Base-by-base conservation (phyloP, 2,888 invertebrate species). In the Philaethria dido region DNA sequence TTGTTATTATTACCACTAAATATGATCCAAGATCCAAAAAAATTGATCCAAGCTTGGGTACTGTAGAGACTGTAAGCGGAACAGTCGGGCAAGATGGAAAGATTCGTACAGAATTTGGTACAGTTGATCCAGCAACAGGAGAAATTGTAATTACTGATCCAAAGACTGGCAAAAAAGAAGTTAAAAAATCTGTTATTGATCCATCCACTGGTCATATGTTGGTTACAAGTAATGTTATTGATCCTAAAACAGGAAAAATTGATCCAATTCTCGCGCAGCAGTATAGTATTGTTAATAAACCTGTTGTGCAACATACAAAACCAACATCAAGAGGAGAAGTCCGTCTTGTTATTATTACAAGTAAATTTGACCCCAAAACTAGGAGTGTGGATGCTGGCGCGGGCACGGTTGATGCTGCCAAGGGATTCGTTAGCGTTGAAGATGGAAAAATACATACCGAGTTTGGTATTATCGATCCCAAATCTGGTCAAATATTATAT, bases 51-150 rank as follows among this genome's bases (percentile, higher is more conserved):
- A 88, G 83, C 64, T 86, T 87, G 79, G 86, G 87, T 25, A 82
- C 84, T 54, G 85, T 92, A 1, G 92, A 93, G 64, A 93, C 94
- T 29, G 94, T 95, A 72, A 94, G 93, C 74, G 95, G 95, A 47
- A 89, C 92, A 25, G 87, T 94, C 4, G 94, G 87, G 14, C 78
- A 89, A 33, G 92, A 93, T 77, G 93, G 93, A 29, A 92, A 86
- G 75, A 92, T 93, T 66, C 84, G 85, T 39, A 95, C 95, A 6
- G 95, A 95, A 76, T 93, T 95, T 65, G 95, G 95, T 14, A 87
- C 94, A 45, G 92, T 95, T 33, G 95, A 95, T 75, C 94, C 94
- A 0, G 90, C 93, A 70, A 94, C 93, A 25, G 94, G 95, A 36
- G 92, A 93, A 77, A 89, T 93, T n/a, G 77, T 85, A 9, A 75